Conservation (phyloP, 2,888 invertebrate species). For the Melanargia galathea region DNA sequence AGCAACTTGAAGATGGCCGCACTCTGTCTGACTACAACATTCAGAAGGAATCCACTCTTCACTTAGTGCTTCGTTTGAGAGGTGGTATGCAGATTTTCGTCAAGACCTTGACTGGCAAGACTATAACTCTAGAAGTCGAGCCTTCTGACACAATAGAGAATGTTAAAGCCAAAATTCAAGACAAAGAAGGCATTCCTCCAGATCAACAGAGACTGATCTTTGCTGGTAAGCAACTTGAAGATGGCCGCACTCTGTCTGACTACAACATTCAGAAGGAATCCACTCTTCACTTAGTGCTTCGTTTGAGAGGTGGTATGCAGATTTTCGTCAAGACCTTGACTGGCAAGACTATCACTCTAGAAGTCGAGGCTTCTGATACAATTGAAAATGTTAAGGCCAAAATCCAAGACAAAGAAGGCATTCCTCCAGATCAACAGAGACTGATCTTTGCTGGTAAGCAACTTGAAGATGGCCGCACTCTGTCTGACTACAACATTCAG, state of each 20-base stretch:
- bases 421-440: slow-evolving; percentile 66
- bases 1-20: slow-evolving; percentile 54
- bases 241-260: slow-evolving; percentile 41
- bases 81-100: slow-evolving; percentile 58
- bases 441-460: slow-evolving; percentile 65
- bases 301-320: slow-evolving; percentile 52
- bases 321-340: slow-evolving; percentile 62
- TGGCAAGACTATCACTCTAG: slow-evolving; percentile 61
- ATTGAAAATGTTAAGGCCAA: slow-evolving; percentile 69
- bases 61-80: slow-evolving; percentile 50
- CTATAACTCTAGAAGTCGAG: slow-evolving; percentile 55
- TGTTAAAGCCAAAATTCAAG: slow-evolving; percentile 56
- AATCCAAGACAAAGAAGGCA: slow-evolving; percentile 69
- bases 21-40: slow-evolving; percentile 57
- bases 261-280: slow-evolving; percentile 45
- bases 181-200: slow-evolving; percentile 56
- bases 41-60: slow-evolving; percentile 58
- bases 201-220: too few relatives aligned
- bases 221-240: slow-evolving; percentile 42
- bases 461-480: slow-evolving; percentile 56
- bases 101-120: too few relatives aligned
- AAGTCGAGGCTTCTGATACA: slow-evolving; percentile 64
- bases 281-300: slow-evolving; percentile 45
- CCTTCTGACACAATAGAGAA: slow-evolving; percentile 62
- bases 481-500: slow-evolving; percentile 56